These are phyloP conservation scores for Caenorhabditis plicata DNA, from an alignment of 2,888 invertebrate genomes.

Conservation along the genomic window DNA sequence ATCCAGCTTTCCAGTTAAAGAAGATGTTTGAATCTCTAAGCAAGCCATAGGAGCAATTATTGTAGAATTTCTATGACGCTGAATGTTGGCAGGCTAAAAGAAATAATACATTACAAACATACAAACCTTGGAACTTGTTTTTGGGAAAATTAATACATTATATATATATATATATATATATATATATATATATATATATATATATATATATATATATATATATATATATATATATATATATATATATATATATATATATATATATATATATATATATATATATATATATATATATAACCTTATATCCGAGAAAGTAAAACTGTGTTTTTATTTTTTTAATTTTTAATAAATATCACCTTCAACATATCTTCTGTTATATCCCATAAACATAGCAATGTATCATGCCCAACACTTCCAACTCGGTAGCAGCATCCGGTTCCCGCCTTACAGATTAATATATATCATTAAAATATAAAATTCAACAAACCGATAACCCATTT, in stretches of 20 bases:
- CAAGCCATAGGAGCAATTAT: conserved; percentile 33
- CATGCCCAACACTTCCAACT: conserved; percentile 75
- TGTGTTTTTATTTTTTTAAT: no score
- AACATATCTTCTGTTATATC: conserved; percentile 91
- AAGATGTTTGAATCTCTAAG: conserved; percentile 25
- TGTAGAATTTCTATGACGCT: conserved; percentile 52
- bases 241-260: no score
- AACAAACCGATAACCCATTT: conserved; percentile 13
- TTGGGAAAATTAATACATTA: no score
- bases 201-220: no score
- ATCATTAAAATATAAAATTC: not conserved
- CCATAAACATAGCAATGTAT: conserved; percentile 96
- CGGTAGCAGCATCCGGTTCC: conserved; percentile 47
- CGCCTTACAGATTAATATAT: not conserved
- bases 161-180: no score
- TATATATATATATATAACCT: no score
- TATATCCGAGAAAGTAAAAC: no score
- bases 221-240: no score
- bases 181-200: no score
- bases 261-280: no score
- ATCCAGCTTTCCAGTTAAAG: conserved; percentile 19
- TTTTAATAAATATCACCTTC: conserved; percentile 14
- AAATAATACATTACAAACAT: no score
- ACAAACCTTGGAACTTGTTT: no score
- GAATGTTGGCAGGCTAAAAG: conserved; percentile 70